phyloP scores from a whole-genome alignment of 2,888 invertebrate species.

The Acronicta alni region DNA sequence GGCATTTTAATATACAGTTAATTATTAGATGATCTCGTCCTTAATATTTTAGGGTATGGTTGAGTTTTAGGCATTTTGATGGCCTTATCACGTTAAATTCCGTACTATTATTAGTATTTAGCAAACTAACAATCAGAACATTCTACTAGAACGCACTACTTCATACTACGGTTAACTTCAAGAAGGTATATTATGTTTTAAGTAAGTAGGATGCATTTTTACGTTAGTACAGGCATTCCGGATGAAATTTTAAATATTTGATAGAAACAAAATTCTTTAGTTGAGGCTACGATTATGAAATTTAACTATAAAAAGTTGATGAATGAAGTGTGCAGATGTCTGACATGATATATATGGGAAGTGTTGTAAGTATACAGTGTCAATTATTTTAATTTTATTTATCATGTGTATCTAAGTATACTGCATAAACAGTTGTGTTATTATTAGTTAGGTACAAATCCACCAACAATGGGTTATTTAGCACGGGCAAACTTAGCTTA shows the following conservation, averaged over 20 bases:
- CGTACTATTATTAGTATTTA: neutral
- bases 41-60: neutral
- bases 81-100: too few relatives aligned
- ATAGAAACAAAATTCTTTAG: conserved; percentile 49
- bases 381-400: too few relatives aligned
- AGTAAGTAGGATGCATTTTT: conserved; percentile 46
- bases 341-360: conserved; percentile 10
- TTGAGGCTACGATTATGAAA: conserved; percentile 36
- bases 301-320: conserved; percentile 37
- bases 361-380: conserved; percentile 21
- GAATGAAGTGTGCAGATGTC: conserved; percentile 37
- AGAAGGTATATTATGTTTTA: conserved; percentile 15
- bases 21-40: neutral
- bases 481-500: too few relatives aligned
- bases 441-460: neutral
- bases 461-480: neutral
- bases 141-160: conserved; percentile 33
- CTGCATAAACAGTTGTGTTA: neutral
- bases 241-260: conserved; percentile 33
- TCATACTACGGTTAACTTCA: conserved; percentile 29
- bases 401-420: neutral
- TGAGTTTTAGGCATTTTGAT: neutral
- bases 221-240: conserved; percentile 47
- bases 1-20: neutral
- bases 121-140: conserved; percentile 14